Conservation (phyloP, 1,140 invertebrate species). For the Drosophila ficusphila region DNA sequence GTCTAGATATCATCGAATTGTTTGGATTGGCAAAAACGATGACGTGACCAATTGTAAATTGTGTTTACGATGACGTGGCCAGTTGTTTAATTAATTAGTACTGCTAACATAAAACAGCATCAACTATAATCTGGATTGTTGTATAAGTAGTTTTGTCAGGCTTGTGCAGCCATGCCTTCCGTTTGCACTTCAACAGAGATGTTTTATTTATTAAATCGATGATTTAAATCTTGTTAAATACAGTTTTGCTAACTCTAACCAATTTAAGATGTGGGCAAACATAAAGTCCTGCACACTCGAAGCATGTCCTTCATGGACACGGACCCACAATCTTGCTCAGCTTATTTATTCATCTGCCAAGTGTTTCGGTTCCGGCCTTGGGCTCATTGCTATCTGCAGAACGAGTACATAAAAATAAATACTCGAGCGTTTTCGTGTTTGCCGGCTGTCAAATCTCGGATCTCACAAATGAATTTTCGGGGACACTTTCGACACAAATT, state of each 20-base stretch:
- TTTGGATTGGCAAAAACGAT: too few relatives aligned
- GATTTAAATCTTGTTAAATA: not conserved
- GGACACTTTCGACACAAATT: slow-evolving; percentile 53
- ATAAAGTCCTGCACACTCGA: slow-evolving; percentile 3
- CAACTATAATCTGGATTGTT: too few relatives aligned
- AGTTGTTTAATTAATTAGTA: too few relatives aligned
- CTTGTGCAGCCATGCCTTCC: too few relatives aligned
- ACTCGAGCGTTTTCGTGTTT: slow-evolving; percentile 25
- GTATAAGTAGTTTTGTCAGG: too few relatives aligned
- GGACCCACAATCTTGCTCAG: slow-evolving; percentile 7
- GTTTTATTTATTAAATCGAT: slow-evolving; percentile 1
- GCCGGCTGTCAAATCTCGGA: slow-evolving; percentile 16
- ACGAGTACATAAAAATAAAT: slow-evolving; percentile 13
- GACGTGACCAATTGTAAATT: too few relatives aligned
- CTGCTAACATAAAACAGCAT: too few relatives aligned
- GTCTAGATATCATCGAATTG: too few relatives aligned
- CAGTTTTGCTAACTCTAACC: slow-evolving; percentile 6
- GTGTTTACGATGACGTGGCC: too few relatives aligned
- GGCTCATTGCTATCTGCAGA: slow-evolving; percentile 7
- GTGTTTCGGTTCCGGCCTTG: slow-evolving; percentile 6
- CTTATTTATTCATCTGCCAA: slow-evolving; percentile 33
- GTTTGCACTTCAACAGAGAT: not conserved
- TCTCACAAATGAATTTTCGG: slow-evolving; percentile 46
- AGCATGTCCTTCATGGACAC: slow-evolving; percentile 10
- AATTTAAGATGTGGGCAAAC: slow-evolving; percentile 12